Percentiles rank a stretch among this genome's conserved stretches.
These are phyloP conservation scores for Planococcus citri DNA, from an alignment of 1,140 invertebrate genomes.

Conservation along the genomic window DNA sequence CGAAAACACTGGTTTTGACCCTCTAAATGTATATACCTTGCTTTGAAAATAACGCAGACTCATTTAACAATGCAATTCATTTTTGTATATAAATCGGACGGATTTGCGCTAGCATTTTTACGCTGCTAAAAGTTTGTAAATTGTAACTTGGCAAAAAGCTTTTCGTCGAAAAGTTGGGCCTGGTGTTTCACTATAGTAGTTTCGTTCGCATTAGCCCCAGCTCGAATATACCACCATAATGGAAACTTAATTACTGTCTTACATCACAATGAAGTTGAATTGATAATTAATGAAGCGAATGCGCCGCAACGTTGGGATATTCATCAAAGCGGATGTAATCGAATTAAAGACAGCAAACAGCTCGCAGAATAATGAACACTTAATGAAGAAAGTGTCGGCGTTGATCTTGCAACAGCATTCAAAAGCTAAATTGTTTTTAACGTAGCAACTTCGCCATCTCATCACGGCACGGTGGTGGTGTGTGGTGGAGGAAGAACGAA, in stretches of 20 bases:
- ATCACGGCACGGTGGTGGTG: too few species aligned
- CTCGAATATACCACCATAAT: neutral
- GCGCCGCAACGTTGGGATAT: neutral
- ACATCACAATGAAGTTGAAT: neutral
- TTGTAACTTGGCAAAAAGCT: too few species aligned
- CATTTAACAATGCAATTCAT: too few species aligned
- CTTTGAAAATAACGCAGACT: too few species aligned
- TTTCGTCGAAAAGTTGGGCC: too few species aligned
- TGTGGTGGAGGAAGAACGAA: neutral
- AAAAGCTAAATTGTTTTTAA: neutral
- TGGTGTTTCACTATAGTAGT: too few species aligned
- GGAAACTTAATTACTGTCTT: constrained; percentile 7
- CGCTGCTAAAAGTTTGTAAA: too few species aligned
- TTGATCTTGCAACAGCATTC: neutral
- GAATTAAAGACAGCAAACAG: constrained; percentile 6
- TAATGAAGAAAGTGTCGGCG: constrained; percentile 6
- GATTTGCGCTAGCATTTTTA: too few species aligned
- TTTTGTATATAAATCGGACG: too few species aligned
- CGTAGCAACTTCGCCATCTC: neutral
- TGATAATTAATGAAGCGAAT: constrained; percentile 7
- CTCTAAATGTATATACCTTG: too few species aligned
- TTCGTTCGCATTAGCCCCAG: too few species aligned
- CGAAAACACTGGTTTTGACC: too few species aligned
- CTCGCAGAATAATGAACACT: neutral
- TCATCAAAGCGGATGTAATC: constrained; percentile 6